Conservation (phyloP, 2,888 invertebrate genomes). For the Dolichomitus sp. region DNA sequence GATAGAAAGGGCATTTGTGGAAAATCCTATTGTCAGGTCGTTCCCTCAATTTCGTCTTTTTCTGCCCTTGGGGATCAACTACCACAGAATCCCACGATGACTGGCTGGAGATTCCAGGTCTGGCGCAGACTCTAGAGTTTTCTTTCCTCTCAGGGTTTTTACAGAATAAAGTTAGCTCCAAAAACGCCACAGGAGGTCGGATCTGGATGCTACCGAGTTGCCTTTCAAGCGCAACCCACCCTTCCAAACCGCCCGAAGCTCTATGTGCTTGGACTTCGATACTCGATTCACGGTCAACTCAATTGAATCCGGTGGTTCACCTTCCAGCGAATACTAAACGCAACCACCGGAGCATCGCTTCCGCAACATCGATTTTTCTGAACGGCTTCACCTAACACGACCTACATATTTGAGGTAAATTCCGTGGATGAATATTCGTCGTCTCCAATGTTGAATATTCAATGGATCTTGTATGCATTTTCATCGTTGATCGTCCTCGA, state of each 20-base stretch:
- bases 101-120: neutral
- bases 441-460: slow-evolving; percentile 24
- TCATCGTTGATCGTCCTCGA: slow-evolving; percentile 25
- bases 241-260: neutral
- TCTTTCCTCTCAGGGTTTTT: slow-evolving; percentile 14
- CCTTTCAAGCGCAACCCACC: slow-evolving; percentile 18
- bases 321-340: slow-evolving; percentile 5
- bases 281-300: slow-evolving; percentile 38
- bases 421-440: slow-evolving; percentile 13
- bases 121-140: neutral
- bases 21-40: slow-evolving; percentile 35
- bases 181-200: slow-evolving; percentile 20
- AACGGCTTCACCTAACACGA: neutral
- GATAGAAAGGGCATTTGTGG: slow-evolving; percentile 29
- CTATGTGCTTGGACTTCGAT: slow-evolving; percentile 26
- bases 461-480: slow-evolving; percentile 33
- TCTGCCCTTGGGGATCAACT: slow-evolving; percentile 10
- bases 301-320: slow-evolving; percentile 21
- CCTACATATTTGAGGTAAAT: neutral
- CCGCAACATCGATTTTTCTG: slow-evolving; percentile 18
- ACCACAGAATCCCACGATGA: slow-evolving; percentile 21
- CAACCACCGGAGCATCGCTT: slow-evolving; percentile 8
- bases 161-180: neutral
- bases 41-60: slow-evolving; percentile 20
- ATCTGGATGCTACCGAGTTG: slow-evolving; percentile 21